These are phyloP conservation scores for Chinchilla lanigera DNA, from an alignment of 2,113 vertebrate species.

Conservation along the genomic window DNA sequence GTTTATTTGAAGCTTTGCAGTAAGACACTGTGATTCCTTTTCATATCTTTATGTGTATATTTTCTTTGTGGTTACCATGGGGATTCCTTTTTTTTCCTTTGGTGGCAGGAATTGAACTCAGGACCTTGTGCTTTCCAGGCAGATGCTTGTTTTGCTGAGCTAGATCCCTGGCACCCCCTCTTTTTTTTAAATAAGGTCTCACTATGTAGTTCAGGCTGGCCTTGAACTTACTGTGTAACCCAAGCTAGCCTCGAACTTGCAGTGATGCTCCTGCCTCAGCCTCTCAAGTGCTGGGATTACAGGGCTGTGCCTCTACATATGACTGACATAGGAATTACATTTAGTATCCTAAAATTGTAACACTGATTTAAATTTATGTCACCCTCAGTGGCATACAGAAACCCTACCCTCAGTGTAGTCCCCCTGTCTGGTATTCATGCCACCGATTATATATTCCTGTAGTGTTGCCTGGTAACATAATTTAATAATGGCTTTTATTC, in stretches of 20 bases:
- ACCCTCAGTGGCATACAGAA: background rate
- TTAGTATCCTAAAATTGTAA: background rate
- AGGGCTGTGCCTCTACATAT: background rate
- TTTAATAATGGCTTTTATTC: background rate
- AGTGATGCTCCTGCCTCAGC: background rate
- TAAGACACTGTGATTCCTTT: background rate
- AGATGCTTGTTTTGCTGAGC: too few relatives aligned
- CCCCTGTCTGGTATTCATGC: background rate
- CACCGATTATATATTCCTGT: background rate
- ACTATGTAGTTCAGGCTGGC: background rate
- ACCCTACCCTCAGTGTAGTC: background rate
- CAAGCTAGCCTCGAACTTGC: background rate
- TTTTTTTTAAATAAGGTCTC: background rate
- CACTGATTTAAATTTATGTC: background rate
- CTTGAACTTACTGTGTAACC: background rate
- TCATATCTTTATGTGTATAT: background rate
- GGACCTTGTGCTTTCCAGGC: too few relatives aligned
- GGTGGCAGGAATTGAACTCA: too few relatives aligned
- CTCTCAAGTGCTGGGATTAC: background rate
- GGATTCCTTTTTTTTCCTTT: background rate
- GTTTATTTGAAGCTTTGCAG: background rate
- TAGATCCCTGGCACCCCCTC: too few relatives aligned
- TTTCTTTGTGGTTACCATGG: background rate
- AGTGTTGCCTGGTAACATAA: background rate
- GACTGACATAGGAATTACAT: background rate